Evolutionary conservation across 2,113 vertebrate genomes (phyloP), one percentile per base, ranked within the genome.

Genomic region (Brachyhypopomus gauderio): DNA sequence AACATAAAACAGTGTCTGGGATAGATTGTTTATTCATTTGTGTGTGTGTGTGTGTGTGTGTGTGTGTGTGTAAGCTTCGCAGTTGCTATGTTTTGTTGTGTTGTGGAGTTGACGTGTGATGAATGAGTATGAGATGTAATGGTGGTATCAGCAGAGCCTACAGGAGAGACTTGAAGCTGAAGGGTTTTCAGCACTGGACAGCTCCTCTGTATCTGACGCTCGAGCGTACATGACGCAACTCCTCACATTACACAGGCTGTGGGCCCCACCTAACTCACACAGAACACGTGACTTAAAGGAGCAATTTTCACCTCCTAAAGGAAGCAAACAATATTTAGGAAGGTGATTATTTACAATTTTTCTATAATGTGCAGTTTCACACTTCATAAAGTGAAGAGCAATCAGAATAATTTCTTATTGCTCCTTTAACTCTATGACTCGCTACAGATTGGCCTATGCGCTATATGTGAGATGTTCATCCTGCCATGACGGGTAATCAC

Each of bases 141-240:
- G 12, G 64, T 36, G 20, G 9, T 70, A 38, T 8, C 34, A 30
- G 30, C 5, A n/a, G 9, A 70, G 4, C 38, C 8, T 14, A 41
- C 7, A 12, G 38, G 11, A 16, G 36, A 34, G n/a, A 1, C n/a
- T 38, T 8, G 19, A 66, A 20, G 66, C 34, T 70, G 9, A 34
- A 9, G 25, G 19, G 17, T 23, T 73, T 67, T 78, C 75, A 78
- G 75, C 62, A 78, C 75, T 78, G 75, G 63, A 78, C 63, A 78
- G 63, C 64, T 78, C 75, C 75, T 22, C 27, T 22, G 25, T 14
- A 22, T 45, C 36, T 66, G 6, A 12, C 14, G 1, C 8, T 45
- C n/a, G 41, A 45, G 41, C 41, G 9, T 5, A 45, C 5, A 11
- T 45, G 41, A 45, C 7, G 41, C 6, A 45, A 45, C 41, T 52